Conservation (phyloP, 2,888 invertebrate genomes). For the Athetis lepigone region DNA sequence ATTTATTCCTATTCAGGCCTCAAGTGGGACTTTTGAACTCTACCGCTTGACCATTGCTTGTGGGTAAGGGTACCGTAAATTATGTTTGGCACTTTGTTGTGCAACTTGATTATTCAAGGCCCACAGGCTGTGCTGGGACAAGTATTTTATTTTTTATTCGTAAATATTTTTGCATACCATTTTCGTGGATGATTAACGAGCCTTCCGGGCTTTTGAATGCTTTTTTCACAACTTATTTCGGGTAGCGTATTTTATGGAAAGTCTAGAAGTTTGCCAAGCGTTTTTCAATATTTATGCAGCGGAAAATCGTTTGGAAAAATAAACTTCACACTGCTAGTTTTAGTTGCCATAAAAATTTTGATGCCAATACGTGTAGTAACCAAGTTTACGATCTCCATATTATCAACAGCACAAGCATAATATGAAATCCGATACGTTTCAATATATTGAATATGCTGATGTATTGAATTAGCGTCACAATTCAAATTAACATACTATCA, state of each 20-base stretch:
- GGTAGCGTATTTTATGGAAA: conserved; percentile 15
- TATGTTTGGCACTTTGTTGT: conserved; percentile 68
- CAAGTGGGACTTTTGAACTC: conserved; percentile 79
- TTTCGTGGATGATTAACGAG: conserved; percentile 42
- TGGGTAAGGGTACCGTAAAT: conserved; percentile 68
- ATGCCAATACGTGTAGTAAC: background rate
- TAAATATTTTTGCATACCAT: conserved; percentile 42
- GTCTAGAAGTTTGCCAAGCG: conserved; percentile 9
- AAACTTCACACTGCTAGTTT: background rate
- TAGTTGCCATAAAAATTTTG: background rate
- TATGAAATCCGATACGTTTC: background rate
- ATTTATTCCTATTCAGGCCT: conserved; percentile 78
- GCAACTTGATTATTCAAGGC: conserved; percentile 64
- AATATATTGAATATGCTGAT: conserved; percentile 15
- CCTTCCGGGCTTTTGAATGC: conserved; percentile 22
- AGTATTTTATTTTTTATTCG: conserved; percentile 44
- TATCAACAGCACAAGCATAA: background rate
- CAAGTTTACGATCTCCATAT: background rate
- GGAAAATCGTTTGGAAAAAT: background rate
- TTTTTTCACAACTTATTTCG: conserved; percentile 10
- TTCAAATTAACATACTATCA: conserved; percentile 28
- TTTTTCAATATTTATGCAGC: conserved; percentile 2
- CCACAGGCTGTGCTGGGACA: conserved; percentile 36
- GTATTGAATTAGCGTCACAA: conserved; percentile 14
- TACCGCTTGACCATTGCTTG: conserved; percentile 69